Conservation (phyloP, 2,888 invertebrate genomes). For the Chloroclystis v-ata region DNA sequence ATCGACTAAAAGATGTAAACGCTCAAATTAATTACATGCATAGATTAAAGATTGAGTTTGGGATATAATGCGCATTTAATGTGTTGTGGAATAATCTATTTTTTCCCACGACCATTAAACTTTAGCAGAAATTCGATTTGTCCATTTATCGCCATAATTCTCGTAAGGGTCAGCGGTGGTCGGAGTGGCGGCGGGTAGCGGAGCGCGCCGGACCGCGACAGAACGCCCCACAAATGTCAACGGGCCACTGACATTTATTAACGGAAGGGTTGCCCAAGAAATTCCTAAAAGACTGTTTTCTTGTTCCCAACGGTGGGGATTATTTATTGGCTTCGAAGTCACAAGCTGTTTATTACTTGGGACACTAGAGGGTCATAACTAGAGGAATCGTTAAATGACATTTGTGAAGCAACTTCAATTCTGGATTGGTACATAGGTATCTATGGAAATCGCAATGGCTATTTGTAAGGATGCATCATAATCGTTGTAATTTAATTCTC, state of each 20-base stretch:
- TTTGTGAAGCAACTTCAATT: not conserved
- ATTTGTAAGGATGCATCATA: too few species aligned
- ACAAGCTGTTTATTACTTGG: conserved; percentile 11
- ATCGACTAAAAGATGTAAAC: too few species aligned
- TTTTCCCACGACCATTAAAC: conserved; percentile 1
- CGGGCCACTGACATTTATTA: conserved; percentile 68
- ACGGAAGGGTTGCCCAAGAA: conserved; percentile 60
- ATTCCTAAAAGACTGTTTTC: conserved; percentile 56
- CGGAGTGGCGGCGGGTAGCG: conserved; percentile 39
- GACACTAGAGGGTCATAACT: conserved; percentile 3
- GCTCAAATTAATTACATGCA: too few species aligned
- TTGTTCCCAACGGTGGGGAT: conserved; percentile 43
- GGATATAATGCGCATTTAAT: too few species aligned
- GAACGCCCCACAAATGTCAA: conserved; percentile 50
- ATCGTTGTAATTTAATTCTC: too few species aligned
- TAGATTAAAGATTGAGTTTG: too few species aligned
- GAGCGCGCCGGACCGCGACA: conserved; percentile 40
- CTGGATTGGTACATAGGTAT: not conserved
- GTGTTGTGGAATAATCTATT: not conserved
- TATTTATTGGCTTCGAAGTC: conserved; percentile 25
- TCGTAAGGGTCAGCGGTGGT: conserved; percentile 13
- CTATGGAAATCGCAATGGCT: too few species aligned
- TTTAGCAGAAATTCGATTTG: conserved; percentile 3
- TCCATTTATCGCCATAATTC: conserved; percentile 14
- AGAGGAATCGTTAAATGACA: not conserved